Percentiles rank a stretch among this genome's conserved stretches.
Conservation (phyloP, 2,888 invertebrate species). For the Tortricodes alternella region DNA sequence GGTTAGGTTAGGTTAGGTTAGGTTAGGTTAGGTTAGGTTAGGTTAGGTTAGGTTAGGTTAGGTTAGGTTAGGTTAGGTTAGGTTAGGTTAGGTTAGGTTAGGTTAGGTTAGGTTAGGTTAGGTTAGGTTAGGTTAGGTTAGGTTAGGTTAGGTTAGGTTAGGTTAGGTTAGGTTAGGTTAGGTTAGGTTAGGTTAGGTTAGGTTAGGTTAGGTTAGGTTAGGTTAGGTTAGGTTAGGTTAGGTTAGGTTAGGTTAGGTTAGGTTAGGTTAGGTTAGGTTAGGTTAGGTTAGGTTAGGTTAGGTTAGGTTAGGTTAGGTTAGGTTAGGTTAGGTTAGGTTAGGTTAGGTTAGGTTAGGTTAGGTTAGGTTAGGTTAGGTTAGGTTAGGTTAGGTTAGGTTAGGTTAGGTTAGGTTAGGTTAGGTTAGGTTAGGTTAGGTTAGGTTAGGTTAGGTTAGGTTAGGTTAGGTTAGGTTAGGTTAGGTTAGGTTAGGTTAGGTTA, state of each 20-base stretch:
- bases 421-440: background rate
- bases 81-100: slow-evolving; percentile 13
- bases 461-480: background rate
- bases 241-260: slow-evolving; percentile 14
- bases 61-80: slow-evolving; percentile 14
- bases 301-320: slow-evolving; percentile 14
- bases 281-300: slow-evolving; percentile 15
- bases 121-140: slow-evolving; percentile 10
- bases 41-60: slow-evolving; percentile 11
- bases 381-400: background rate
- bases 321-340: slow-evolving; percentile 9
- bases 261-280: slow-evolving; percentile 12
- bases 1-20: slow-evolving; percentile 41
- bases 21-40: slow-evolving; percentile 38
- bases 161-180: slow-evolving; percentile 14
- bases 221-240: slow-evolving; percentile 12
- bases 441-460: background rate
- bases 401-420: background rate
- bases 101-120: slow-evolving; percentile 10
- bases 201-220: slow-evolving; percentile 13
- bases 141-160: slow-evolving; percentile 14
- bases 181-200: slow-evolving; percentile 14
- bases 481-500: background rate
- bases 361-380: background rate
- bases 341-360: background rate